Base-by-base conservation (phyloP, 1,140 invertebrate species). In the Drepana arcuata region DNA sequence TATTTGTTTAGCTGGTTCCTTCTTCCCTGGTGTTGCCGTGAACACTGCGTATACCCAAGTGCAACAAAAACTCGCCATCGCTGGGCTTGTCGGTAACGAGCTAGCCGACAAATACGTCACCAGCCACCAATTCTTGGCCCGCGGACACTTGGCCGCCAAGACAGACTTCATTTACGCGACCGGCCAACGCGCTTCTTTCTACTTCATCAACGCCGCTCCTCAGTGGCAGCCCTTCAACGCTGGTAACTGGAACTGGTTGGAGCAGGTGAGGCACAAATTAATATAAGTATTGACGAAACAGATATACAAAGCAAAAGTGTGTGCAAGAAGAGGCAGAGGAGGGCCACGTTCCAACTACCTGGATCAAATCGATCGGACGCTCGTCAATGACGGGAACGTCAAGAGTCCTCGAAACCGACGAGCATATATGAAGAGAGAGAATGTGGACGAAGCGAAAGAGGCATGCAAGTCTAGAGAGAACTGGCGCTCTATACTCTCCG, bases 101-200 rank as follows among this genome's bases (percentile, higher is more conserved):
- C 29, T 72, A 29, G 75, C 69, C 7, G 48, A 73, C 14, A 57
- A 48, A 41, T 81, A 81, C 38, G 38, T 82, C 0, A 84, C 68
- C 0, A 50, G 12, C 11, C 43, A 16, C 2, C 73, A 78, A 34
- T 83, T 72, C 52, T 49, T 92, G 31, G 81, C 89, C 0, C 80
- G 88, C 21, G 90, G 90, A 13, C 91, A 92, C 50, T 69, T 91
- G n/a, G 78, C 86, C 0, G 89, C 90, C 14, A 90, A 90, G 56
- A 86, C 83, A 16, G 90, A 92, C 56, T 88, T 87, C 29, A 73
- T 90, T 1, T 89, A 85, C 43, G 88, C 84, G 0, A 67, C 84
- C 7, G 86, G 88, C 31, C 89, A 92, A 57, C 81, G 86, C 1
- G 74, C 87, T n/a, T 88, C 88, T 2, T 91, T 89, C 66, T 86